These are phyloP conservation scores for Aphaenogaster rudis DNA, from an alignment of 1,140 invertebrate genomes.

Conservation along the genomic window DNA sequence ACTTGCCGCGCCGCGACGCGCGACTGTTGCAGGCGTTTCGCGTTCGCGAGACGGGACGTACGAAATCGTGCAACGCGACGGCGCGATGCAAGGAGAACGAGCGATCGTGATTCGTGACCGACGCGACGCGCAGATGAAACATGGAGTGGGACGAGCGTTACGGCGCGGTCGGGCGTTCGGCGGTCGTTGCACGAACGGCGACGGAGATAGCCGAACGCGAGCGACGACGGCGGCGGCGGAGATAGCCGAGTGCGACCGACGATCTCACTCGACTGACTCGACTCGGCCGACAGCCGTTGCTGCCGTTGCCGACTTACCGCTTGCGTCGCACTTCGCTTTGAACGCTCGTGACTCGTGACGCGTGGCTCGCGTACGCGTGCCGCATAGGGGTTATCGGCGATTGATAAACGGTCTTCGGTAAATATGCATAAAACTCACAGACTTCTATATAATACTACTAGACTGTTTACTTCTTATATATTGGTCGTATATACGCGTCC, in stretches of 20 bases:
- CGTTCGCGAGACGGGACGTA: slow-evolving; percentile 32
- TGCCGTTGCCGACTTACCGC: too few relatives aligned
- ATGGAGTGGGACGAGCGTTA: slow-evolving; percentile 19
- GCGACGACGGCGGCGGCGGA: background rate
- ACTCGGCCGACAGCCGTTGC: too few relatives aligned
- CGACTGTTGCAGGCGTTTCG: slow-evolving; percentile 44
- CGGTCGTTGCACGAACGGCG: slow-evolving; percentile 61
- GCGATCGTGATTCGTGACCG: slow-evolving; percentile 12
- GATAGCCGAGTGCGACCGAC: background rate
- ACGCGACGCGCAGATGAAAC: slow-evolving; percentile 23
- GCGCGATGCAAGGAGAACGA: slow-evolving; percentile 24
- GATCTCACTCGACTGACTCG: too few relatives aligned
- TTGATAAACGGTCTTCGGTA: too few relatives aligned
- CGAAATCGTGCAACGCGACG: slow-evolving; percentile 23
- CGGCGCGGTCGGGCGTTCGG: slow-evolving; percentile 46
- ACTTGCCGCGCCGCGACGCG: slow-evolving; percentile 36
- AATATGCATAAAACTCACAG: too few relatives aligned
- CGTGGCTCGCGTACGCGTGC: too few relatives aligned
- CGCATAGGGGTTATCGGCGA: too few relatives aligned
- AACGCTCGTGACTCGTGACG: too few relatives aligned
- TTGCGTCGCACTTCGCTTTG: too few relatives aligned
- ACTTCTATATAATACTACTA: too few relatives aligned
- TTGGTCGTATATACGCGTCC: too few relatives aligned
- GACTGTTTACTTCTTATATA: too few relatives aligned
- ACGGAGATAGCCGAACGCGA: slow-evolving; percentile 46